These are phyloP conservation scores for Neria commutata DNA, from an alignment of 2,888 invertebrate species.

Conservation along the genomic window DNA sequence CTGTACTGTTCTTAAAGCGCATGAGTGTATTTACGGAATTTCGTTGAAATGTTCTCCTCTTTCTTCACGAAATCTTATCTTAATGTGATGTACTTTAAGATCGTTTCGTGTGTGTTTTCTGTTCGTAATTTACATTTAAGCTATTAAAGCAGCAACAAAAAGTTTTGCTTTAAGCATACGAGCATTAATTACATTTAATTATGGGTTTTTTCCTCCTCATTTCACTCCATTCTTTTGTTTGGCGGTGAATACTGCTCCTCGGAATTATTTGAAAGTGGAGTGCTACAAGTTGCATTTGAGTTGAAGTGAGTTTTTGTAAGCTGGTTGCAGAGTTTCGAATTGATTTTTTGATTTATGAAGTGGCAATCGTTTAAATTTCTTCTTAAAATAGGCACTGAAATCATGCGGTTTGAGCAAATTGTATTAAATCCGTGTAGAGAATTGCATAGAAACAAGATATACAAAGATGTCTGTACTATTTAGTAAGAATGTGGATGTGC, in stretches of 20 bases:
- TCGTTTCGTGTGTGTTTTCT: conserved; percentile 19
- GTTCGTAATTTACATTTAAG: conserved; percentile 27
- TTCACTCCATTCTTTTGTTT: no score
- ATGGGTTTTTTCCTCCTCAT: conserved; percentile 28
- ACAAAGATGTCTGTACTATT: no score
- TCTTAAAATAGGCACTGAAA: no score
- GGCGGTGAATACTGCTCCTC: conserved; percentile 5
- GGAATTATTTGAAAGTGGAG: background rate
- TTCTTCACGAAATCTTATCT: conserved; percentile 18
- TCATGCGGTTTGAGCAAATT: no score
- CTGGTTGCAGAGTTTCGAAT: no score
- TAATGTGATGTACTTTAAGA: conserved; percentile 29
- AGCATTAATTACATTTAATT: conserved; percentile 55
- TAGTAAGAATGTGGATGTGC: no score
- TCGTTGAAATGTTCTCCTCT: conserved; percentile 3
- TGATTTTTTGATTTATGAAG: no score
- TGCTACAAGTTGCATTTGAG: background rate
- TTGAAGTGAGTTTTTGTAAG: no score
- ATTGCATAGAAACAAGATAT: no score
- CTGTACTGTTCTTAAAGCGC: background rate
- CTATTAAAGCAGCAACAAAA: conserved; percentile 41
- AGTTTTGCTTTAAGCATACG: conserved; percentile 48
- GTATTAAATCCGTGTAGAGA: no score
- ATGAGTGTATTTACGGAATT: conserved; percentile 13
- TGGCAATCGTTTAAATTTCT: no score